phyloP scores from a whole-genome alignment of 2,888 invertebrate genomes.

The Eupithecia pulchellata region DNA sequence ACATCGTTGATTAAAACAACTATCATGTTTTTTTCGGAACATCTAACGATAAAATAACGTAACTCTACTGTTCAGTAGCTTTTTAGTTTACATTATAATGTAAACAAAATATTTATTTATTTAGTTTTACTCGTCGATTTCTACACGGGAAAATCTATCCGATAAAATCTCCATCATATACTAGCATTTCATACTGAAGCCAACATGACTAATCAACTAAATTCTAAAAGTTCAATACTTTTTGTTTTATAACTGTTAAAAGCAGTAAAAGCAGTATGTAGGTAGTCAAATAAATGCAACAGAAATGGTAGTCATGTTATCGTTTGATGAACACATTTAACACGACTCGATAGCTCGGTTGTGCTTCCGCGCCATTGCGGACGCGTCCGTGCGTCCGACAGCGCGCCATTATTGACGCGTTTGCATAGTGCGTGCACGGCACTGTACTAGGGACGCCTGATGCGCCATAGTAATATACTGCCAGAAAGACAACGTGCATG shows the following conservation, averaged over 20 bases:
- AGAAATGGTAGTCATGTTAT: background rate
- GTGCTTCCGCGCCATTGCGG: constrained; percentile 23
- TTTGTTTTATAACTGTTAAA: background rate
- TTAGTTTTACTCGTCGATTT: background rate
- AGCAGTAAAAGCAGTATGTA: background rate
- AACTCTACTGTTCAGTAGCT: constrained; percentile 25
- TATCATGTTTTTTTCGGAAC: constrained; percentile 13
- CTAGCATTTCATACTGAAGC: background rate
- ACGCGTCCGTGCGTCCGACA: constrained; percentile 26
- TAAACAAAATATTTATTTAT: background rate
- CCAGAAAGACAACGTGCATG: constrained; percentile 9
- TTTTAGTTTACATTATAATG: background rate
- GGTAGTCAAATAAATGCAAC: background rate
- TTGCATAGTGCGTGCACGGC: constrained; percentile 20
- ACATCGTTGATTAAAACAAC: background rate
- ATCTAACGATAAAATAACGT: constrained; percentile 14
- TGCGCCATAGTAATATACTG: constrained; percentile 9
- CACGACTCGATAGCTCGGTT: constrained; percentile 9
- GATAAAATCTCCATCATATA: background rate
- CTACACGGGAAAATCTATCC: background rate
- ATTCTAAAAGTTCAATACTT: background rate
- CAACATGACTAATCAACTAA: background rate
- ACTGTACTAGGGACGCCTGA: constrained; percentile 1
- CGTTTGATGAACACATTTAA: constrained; percentile 11
- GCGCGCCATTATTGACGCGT: constrained; percentile 16